phyloP scores from a whole-genome alignment of 2,888 invertebrate genomes.

The Erebia epiphron region DNA sequence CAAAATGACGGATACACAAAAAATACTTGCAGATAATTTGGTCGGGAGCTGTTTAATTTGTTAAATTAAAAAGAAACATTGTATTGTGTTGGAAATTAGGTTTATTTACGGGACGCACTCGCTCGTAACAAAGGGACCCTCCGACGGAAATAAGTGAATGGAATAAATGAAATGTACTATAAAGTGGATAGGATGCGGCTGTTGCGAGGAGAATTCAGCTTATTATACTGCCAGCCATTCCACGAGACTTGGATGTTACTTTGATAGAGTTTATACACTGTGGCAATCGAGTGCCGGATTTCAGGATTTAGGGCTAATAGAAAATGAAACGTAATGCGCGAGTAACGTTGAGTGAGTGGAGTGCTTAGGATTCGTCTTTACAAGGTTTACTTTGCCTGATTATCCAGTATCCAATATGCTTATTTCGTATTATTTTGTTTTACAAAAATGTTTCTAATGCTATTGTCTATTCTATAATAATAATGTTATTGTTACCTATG shows the following conservation, averaged over 20 bases:
- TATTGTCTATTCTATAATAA: too few species aligned
- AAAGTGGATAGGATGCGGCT: slow-evolving; percentile 73
- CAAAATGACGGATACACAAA: not conserved
- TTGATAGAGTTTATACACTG: slow-evolving; percentile 38
- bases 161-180: slow-evolving; percentile 77
- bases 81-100: slow-evolving; percentile 74
- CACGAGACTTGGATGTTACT: slow-evolving; percentile 35
- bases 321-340: slow-evolving; percentile 34
- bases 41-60: slow-evolving; percentile 56
- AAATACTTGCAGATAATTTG: slow-evolving; percentile 24
- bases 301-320: slow-evolving; percentile 35
- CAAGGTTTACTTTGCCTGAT: slow-evolving; percentile 8
- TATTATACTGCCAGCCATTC: slow-evolving; percentile 52
- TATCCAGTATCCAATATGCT: not conserved
- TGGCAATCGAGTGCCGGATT: slow-evolving; percentile 39
- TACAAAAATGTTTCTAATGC: not conserved
- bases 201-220: slow-evolving; percentile 52
- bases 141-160: slow-evolving; percentile 73
- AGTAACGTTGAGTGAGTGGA: slow-evolving; percentile 24
- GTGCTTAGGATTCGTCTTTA: not conserved
- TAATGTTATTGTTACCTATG: too few species aligned
- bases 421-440: not conserved
- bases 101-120: slow-evolving; percentile 76
- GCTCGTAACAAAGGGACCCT: slow-evolving; percentile 74
- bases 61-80: slow-evolving; percentile 80